phyloP scores from a whole-genome alignment of 2,888 invertebrate genomes.

The Tribolium freemani region DNA sequence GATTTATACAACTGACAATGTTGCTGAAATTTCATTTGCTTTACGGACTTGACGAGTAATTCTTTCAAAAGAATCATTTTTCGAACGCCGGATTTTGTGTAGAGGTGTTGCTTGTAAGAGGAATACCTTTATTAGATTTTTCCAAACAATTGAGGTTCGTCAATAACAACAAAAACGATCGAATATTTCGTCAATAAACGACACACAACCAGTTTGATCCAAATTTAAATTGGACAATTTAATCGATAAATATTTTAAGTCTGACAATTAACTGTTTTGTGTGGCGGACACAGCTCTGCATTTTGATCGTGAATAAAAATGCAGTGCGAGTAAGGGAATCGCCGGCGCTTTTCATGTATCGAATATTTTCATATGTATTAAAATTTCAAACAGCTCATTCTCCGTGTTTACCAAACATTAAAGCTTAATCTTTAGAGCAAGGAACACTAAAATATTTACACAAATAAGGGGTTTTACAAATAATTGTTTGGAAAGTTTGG shows the following conservation, averaged over 20 bases:
- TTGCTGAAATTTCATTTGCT: conserved; percentile 42
- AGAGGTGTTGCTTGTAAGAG: not conserved
- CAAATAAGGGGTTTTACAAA: not conserved
- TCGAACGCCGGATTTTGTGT: conserved; percentile 3
- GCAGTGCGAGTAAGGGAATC: not conserved
- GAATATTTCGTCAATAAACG: not conserved
- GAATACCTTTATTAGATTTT: not conserved
- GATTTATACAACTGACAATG: conserved; percentile 48
- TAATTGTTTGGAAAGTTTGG: not conserved
- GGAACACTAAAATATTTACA: not conserved
- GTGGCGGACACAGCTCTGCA: not conserved
- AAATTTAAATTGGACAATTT: not conserved
- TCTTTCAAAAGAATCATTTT: conserved; percentile 27
- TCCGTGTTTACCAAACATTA: not conserved
- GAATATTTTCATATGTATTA: not conserved
- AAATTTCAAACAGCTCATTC: not conserved
- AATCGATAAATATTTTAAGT: not conserved
- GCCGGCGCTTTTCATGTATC: not conserved
- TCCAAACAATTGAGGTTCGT: not conserved
- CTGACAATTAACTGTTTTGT: not conserved
- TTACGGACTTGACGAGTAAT: conserved; percentile 42
- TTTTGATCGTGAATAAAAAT: not conserved
- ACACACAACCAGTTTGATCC: not conserved
- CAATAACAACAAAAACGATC: not conserved
- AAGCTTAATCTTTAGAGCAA: not conserved